Base-by-base conservation (phyloP, 2,113 vertebrate genomes). In the Diadophis punctatus region DNA sequence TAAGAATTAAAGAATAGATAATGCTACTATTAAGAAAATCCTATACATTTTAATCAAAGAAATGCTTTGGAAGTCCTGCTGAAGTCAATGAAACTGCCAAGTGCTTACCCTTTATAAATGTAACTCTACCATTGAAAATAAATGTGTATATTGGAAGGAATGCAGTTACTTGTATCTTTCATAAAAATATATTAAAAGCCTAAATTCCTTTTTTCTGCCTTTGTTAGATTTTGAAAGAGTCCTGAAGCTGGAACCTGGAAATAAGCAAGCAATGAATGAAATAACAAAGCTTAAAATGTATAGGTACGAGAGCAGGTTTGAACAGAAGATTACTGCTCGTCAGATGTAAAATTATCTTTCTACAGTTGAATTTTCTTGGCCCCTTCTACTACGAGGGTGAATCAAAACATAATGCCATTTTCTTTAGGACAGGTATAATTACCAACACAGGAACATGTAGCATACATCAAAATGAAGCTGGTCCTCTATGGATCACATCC, bases 201-300 rank as follows among this genome's bases (percentile, higher is more conserved):
- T 80, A 80, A 39, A 80, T 20, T 39, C 16, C n/a, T 39, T 80
- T 74, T 74, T 74, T 74, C 1, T 94, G 88, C 2, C 90, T 95
- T 94, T 55, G 25, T 34, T 96, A 99, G 99, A 99, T 97, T 99
- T 99, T 95, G 98, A 98, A 96, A 98, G 97, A 93, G 96, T 99
- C 91, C 95, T 99, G 96, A 98, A 98, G 91, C 95, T 99, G 95
- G 99, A 99, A 96, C 99, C 99, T 89, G 99, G 99, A 94, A 99
- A 99, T 97, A 99, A 99, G 30, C 99, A 99, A 96, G 99, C 99
- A 85, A 87, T 98, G 90, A 98, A 97, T 0, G 99, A 99, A 96
- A 98, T 99, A 93, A 97, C 97, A 60, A 99, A 98, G 97, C 98
- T 99, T 93, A 97, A 93, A 97, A 97, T 92, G 98, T 99, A 96